Evolutionary conservation across 2,888 invertebrate genomes (phyloP).

Genomic region (Eupeodes latifasciatus): DNA sequence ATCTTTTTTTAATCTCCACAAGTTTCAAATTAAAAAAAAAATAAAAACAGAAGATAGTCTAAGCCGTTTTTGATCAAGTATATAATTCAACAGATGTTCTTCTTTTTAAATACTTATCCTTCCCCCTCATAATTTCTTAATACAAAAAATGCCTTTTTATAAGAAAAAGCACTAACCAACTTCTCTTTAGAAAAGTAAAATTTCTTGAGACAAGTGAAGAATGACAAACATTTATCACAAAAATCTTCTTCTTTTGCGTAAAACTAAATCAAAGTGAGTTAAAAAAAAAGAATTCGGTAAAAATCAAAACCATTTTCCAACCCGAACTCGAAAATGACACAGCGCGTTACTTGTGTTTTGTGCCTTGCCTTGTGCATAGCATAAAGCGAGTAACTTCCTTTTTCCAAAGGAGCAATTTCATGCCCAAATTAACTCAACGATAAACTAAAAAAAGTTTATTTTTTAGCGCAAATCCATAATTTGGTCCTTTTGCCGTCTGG

Average conservation of each 20-base stretch:
- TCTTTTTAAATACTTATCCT: background rate
- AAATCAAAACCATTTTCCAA: slow-evolving; percentile 29
- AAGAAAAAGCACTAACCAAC: too few species aligned
- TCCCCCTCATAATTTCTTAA: background rate
- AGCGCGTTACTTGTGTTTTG: background rate
- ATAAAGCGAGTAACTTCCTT: slow-evolving; percentile 20
- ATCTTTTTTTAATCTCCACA: too few species aligned
- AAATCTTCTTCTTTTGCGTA: background rate
- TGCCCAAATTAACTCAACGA: slow-evolving; percentile 51
- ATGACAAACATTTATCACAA: background rate
- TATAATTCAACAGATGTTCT: slow-evolving; percentile 2
- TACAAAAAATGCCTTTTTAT: background rate
- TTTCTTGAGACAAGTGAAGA: background rate
- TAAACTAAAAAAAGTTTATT: slow-evolving; percentile 44
- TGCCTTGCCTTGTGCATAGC: background rate
- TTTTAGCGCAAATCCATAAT: slow-evolving; percentile 65
- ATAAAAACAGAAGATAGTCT: background rate
- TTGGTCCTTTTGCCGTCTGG: slow-evolving; percentile 52
- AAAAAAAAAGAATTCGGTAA: background rate
- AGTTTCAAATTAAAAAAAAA: too few species aligned
- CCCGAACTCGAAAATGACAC: background rate
- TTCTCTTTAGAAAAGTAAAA: background rate
- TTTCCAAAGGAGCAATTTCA: slow-evolving; percentile 44
- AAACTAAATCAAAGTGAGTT: slow-evolving; percentile 18
- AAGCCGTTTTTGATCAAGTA: background rate